phyloP scores from a whole-genome alignment of 2,797 vertebrate species.

The Artibeus lituratus region DNA sequence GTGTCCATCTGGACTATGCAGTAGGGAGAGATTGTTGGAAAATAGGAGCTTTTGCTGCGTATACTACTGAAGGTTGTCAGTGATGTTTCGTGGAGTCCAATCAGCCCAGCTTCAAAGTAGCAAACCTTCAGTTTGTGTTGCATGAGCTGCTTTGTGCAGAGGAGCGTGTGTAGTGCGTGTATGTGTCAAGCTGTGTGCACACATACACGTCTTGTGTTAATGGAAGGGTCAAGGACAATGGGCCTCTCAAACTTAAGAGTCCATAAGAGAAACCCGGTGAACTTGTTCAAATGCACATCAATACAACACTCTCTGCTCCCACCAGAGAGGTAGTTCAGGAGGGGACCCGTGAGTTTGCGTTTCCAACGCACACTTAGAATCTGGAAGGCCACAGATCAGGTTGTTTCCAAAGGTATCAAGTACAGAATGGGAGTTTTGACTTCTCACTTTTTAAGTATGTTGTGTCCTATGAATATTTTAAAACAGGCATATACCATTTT shows the following conservation, averaged over 20 bases:
- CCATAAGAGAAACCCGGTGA: neutral
- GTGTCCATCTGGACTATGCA: neutral
- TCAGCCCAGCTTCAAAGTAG: neutral
- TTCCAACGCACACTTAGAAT: neutral
- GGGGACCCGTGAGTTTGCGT: neutral
- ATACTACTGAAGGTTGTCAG: neutral
- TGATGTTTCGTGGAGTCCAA: neutral
- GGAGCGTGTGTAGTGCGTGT: neutral
- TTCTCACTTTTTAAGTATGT: neutral
- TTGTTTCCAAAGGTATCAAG: neutral
- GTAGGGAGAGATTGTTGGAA: neutral
- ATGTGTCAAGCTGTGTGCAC: neutral
- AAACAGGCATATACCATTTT: neutral
- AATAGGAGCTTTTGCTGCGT: neutral
- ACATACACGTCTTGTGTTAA: neutral
- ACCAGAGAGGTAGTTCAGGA: too few relatives aligned
- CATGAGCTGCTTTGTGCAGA: neutral
- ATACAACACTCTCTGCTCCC: neutral
- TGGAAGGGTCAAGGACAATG: neutral
- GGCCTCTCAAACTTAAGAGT: neutral
- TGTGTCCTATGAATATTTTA: neutral
- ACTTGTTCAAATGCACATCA: neutral
- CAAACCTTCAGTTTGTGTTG: neutral
- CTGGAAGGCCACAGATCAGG: neutral
- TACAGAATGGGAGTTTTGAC: neutral